These are phyloP conservation scores for Pangasianodon hypophthalmus DNA, from an alignment of 2,113 vertebrate genomes.

Conservation along the genomic window DNA sequence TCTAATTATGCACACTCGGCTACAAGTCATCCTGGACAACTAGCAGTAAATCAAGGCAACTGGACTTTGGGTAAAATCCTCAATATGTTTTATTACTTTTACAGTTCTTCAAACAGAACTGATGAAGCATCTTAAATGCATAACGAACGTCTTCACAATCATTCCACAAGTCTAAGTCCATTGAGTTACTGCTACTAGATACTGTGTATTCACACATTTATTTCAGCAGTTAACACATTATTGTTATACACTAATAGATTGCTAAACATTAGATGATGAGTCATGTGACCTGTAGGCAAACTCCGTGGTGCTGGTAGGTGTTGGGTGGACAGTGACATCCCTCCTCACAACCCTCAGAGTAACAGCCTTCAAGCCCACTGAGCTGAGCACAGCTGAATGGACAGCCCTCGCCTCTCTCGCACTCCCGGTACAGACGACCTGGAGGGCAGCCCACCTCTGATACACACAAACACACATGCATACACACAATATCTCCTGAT, in stretches of 20 bases:
- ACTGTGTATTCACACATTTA: background rate
- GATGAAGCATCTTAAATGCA: background rate
- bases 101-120: background rate
- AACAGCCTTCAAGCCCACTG: conserved; percentile 77
- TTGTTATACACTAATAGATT: too few species aligned
- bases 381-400: conserved; percentile 88
- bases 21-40: background rate
- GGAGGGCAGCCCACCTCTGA: conserved; percentile 85
- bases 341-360: conserved; percentile 80
- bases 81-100: background rate
- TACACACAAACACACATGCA: conserved; percentile 20
- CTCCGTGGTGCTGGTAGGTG: conserved; percentile 74
- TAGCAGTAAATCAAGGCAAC: background rate
- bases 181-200: background rate
- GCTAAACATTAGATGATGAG: background rate
- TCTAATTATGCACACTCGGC: background rate
- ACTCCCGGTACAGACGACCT: conserved; percentile 82
- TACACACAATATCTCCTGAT: background rate
- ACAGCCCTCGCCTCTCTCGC: conserved; percentile 78
- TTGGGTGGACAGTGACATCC: conserved; percentile 85
- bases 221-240: background rate
- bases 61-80: background rate
- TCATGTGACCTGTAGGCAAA: conserved; percentile 77
- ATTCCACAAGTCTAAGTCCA: background rate
- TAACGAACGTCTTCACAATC: background rate